phyloP scores from a whole-genome alignment of 2,113 vertebrate species.

The Sapayoa aenigma region DNA sequence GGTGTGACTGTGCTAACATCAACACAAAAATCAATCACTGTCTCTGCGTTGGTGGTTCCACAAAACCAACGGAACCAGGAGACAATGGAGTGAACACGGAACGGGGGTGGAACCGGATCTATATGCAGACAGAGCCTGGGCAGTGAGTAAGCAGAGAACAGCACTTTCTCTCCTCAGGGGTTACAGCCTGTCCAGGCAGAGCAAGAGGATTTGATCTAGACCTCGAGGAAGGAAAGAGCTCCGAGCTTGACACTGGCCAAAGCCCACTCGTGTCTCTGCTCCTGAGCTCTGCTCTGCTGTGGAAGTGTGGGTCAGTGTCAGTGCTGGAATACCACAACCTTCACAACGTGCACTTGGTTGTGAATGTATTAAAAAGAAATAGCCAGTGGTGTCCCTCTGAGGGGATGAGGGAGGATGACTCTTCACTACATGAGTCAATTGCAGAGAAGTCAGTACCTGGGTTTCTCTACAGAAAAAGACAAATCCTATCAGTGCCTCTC shows the following conservation, averaged over 20 bases:
- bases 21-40: too few relatives aligned
- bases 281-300: background rate
- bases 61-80: background rate
- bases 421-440: too few relatives aligned
- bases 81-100: background rate
- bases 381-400: background rate
- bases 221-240: background rate
- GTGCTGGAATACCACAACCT: background rate
- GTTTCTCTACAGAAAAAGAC: background rate
- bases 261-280: background rate
- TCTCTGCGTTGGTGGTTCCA: background rate
- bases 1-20: too few relatives aligned
- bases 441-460: background rate
- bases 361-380: background rate
- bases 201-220: background rate
- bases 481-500: background rate
- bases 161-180: background rate
- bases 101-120: background rate
- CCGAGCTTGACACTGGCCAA: background rate
- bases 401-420: too few relatives aligned
- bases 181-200: background rate
- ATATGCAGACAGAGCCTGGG: background rate
- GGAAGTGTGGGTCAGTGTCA: background rate
- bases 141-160: background rate
- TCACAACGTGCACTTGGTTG: too few relatives aligned